Evolutionary conservation across 2,113 vertebrate species (phyloP), one percentile per base, ranked within the genome.

Genomic region (Anolis carolinensis): DNA sequence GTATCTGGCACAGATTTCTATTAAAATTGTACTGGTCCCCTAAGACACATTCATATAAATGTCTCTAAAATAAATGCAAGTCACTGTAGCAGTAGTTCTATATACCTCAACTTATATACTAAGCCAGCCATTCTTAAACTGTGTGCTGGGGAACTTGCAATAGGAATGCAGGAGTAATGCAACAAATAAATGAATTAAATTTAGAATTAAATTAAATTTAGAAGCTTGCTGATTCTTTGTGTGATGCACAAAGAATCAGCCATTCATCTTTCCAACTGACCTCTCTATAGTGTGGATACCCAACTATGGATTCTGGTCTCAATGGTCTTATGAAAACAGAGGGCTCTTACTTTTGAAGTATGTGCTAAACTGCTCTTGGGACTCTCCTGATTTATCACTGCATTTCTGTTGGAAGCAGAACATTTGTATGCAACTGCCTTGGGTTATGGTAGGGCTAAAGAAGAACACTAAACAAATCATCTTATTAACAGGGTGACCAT

Each of bases 181-280:
- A 82, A 82, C 20, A 71, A 52, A 70, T n/a, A 52, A 52, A 70
- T 34, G 14, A 39, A 83, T 55, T 2, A 83, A 72, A 83, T 83
- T 14, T 27, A 59, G 8, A 23, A 9, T n/a, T 34, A n/a, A n/a
- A 36, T 39, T 11, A 32, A 72, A 52, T 32, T 20, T 4, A 62
- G n/a, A 59, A 36, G 34, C 13, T 11, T 11, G 32, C 32, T 73
- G 23, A 34, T 9, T 59, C 68, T 73, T 13, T 73, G 50, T 11
- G n/a, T 59, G 30, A 32, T 21, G 50, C n/a, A 21, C 44, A 52
- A 44, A 44, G 44, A 30, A 13, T 48, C 70, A 65, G 65, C 65
- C 65, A 55, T 25, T 4, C 48, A 21, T 34, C 20, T 20, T 82
- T 71, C 9, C 6, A 70, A 52, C 50, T 65, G 48, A 16, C 14